phyloP scores from a whole-genome alignment of 2,797 vertebrate species.

The Sardinella longiceps region DNA sequence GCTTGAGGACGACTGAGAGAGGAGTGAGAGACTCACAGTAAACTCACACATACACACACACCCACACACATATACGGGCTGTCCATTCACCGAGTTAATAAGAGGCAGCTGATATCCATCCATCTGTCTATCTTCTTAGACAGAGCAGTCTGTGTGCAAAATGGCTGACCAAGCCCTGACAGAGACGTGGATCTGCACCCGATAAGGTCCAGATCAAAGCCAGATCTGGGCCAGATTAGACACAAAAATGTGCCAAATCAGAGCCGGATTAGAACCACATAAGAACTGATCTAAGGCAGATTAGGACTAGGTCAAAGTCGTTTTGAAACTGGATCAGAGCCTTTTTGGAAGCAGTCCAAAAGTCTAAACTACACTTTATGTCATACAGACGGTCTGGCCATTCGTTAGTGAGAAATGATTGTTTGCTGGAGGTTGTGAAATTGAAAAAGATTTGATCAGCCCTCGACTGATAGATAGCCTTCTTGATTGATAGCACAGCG shows the following conservation, averaged over 20 bases:
- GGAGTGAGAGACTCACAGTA: not conserved
- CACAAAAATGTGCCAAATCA: not conserved
- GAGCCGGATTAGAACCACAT: no score
- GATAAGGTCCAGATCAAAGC: not conserved
- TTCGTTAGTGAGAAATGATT: no score
- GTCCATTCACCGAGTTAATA: not conserved
- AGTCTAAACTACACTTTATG: no score
- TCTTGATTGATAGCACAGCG: no score
- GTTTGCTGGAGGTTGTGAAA: no score
- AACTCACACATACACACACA: not conserved
- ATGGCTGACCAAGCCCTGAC: not conserved
- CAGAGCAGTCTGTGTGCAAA: not conserved
- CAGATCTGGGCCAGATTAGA: not conserved
- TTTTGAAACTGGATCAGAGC: not conserved
- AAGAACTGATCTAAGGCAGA: no score
- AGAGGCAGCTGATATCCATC: conserved; percentile 3
- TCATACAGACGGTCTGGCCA: no score
- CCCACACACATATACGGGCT: not conserved
- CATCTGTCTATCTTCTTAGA: not conserved
- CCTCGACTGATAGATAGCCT: no score
- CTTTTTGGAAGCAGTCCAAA: not conserved
- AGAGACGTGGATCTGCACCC: not conserved
- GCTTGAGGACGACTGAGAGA: not conserved
- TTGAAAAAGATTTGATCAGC: no score
- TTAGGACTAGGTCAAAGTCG: no score